Base-by-base conservation (phyloP, 2,888 invertebrate species). In the Euzophera pinguis region DNA sequence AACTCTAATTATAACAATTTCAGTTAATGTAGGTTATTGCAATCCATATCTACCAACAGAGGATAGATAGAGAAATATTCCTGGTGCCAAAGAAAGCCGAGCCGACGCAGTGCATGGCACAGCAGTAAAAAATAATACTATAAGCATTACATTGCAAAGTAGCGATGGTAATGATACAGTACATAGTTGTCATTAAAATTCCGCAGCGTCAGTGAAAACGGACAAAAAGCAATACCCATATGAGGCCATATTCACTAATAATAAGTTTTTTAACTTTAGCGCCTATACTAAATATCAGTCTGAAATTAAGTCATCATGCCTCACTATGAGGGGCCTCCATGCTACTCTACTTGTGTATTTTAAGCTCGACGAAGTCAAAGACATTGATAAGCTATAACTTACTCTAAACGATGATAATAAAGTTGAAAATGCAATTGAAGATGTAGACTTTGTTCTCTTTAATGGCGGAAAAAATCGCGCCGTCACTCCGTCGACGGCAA, bases 251-350 rank as follows among this genome's bases (percentile, higher is more conserved):
- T 38, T 13, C 13, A 39, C 29, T 50, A 39, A 10, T 50, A 50
- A 50, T 39, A 39, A 50, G 47, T 34, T 34, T 39, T 50, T 50
- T 39, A 39, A 38, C 39, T 50, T 50, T 50, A 50, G 32, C 49
- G 49, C 49, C 22, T 27, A 32, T 32, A 29, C 32, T 39, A 50
- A 50, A 50, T 50, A 27, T 29, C n/a, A n/a, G 75, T 63, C 69
- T 74, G 75, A 75, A 84, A 85, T 86, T 81, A 83, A 85, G 83
- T 81, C 86, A 82, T 86, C 84, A 81, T 68, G 69, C 69, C 73
- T 71, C 78, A 71, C 78, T 78, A 78, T 74, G 71, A 80, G 78
- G 73, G 78, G 80, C 73, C 76, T 76, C 62, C 64, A 73, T 68
- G 69, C 71, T 74, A 69, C 74, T 74, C 67, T 69, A 67, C 65